A percentile compares a stretch with the other conserved stretches of the same genome.
Evolutionary conservation across 1,140 invertebrate species (phyloP).

Genomic region (Drosophila gunungcola): DNA sequence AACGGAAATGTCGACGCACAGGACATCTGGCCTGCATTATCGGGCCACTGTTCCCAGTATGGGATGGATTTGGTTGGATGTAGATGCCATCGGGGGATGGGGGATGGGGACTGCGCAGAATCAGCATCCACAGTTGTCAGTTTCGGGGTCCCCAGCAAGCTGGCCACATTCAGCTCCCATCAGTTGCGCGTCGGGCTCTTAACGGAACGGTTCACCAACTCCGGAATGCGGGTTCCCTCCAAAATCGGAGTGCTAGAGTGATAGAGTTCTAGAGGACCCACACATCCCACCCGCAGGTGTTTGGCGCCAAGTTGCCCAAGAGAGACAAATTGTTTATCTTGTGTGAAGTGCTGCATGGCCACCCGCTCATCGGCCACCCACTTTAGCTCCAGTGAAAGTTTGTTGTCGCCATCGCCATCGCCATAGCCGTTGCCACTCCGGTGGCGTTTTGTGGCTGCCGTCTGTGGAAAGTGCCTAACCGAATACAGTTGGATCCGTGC

Average conservation of each 20-base stretch:
- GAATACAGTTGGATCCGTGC: constrained; percentile 46
- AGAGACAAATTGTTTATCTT: constrained; percentile 82
- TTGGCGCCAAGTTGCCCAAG: constrained; percentile 77
- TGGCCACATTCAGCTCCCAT: constrained; percentile 16
- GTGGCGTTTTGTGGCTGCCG: constrained; percentile 52
- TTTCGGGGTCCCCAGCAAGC: constrained; percentile 3
- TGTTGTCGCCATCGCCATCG: constrained; percentile 47
- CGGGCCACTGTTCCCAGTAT: constrained; percentile 42
- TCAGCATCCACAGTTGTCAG: constrained; percentile 50
- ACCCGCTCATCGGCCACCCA: constrained; percentile 5
- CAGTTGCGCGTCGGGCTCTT: constrained; percentile 48
- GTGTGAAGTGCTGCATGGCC: constrained; percentile 69
- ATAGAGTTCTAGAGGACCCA: constrained; percentile 9
- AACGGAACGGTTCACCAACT: constrained; percentile 43
- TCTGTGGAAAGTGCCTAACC: constrained; percentile 56
- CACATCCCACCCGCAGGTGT: constrained; percentile 53
- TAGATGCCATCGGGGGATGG: not conserved
- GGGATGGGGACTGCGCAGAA: constrained; percentile 38
- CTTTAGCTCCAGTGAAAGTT: constrained; percentile 48
- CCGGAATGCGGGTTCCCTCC: constrained; percentile 34
- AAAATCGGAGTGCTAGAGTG: not conserved
- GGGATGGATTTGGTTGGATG: not conserved
- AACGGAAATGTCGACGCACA: constrained; percentile 38
- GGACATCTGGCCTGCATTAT: constrained; percentile 31
- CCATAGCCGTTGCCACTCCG: constrained; percentile 8